These are phyloP conservation scores for Poeciliopsis turrubarensis DNA, from an alignment of 2,113 vertebrate genomes.

Conservation along the genomic window DNA sequence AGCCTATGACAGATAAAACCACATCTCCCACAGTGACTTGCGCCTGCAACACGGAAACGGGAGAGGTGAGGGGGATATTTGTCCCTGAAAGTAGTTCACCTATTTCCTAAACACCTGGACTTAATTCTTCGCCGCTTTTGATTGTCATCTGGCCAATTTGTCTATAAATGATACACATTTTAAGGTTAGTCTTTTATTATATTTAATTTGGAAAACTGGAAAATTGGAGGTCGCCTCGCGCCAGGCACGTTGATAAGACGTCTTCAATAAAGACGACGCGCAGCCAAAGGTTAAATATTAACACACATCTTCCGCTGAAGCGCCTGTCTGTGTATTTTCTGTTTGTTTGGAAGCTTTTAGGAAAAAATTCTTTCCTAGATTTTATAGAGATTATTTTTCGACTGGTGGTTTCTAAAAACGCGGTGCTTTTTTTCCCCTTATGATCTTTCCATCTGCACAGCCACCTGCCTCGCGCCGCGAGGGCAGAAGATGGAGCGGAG, in stretches of 20 bases:
- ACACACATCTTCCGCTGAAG: neutral
- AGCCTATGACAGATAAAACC: neutral
- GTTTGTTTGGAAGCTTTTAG: neutral
- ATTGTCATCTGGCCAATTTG: neutral
- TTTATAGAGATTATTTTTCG: neutral
- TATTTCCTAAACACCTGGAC: neutral
- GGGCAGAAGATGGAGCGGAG: constrained; percentile 33
- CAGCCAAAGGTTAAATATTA: neutral
- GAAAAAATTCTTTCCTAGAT: neutral
- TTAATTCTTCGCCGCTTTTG: accelerated
- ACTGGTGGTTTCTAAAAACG: neutral
- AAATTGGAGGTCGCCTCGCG: neutral
- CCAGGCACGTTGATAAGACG: no score
- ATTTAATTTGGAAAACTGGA: neutral
- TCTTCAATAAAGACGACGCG: no score
- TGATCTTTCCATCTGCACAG: neutral
- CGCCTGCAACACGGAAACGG: constrained; percentile 43
- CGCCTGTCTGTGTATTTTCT: neutral
- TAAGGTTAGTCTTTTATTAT: neutral
- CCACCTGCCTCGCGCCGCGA: neutral
- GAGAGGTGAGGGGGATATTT: no score
- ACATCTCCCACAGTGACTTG: constrained; percentile 60
- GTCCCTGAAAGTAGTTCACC: constrained; percentile 6
- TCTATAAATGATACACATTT: constrained; percentile 6
- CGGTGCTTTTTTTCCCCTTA: neutral